Percentiles rank a stretch among this genome's conserved stretches.
phyloP scores from a whole-genome alignment of 2,888 invertebrate species.

The Parelbella ahira region DNA sequence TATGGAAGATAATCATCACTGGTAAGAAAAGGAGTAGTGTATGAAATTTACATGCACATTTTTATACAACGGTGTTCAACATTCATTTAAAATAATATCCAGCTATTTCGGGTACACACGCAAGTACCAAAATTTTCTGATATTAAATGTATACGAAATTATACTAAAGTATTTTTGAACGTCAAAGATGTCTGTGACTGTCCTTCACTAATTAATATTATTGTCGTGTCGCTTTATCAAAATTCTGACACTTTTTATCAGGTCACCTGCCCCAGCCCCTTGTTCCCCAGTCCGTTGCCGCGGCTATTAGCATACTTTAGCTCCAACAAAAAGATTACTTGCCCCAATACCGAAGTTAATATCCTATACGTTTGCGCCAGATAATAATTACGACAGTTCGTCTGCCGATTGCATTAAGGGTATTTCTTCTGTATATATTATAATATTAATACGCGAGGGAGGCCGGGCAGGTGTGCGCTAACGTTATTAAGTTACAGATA shows the following conservation, averaged over 20 bases:
- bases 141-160: constrained; percentile 17
- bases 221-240: constrained; percentile 46
- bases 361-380: constrained; percentile 77
- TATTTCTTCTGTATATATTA: constrained; percentile 67
- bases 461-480: constrained; percentile 62
- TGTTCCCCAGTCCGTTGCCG: constrained; percentile 47
- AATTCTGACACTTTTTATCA: constrained; percentile 56
- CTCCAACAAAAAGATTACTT: constrained; percentile 62
- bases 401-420: constrained; percentile 66
- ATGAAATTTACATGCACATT: no score
- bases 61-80: no score
- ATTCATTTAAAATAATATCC: constrained; percentile 2
- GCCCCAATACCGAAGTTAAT: constrained; percentile 59
- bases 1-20: background rate
- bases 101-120: background rate
- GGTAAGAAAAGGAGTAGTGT: no score
- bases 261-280: constrained; percentile 60
- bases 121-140: constrained; percentile 5
- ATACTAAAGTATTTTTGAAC: constrained; percentile 22
- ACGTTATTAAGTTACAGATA: constrained; percentile 66
- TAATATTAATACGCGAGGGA: constrained; percentile 59
- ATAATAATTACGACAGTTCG: constrained; percentile 70
- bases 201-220: constrained; percentile 39
- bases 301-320: constrained; percentile 64
- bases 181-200: constrained; percentile 25